Evolutionary conservation across 2,888 invertebrate species (phyloP).

Genomic region (Mimumesa dahlbomi): DNA sequence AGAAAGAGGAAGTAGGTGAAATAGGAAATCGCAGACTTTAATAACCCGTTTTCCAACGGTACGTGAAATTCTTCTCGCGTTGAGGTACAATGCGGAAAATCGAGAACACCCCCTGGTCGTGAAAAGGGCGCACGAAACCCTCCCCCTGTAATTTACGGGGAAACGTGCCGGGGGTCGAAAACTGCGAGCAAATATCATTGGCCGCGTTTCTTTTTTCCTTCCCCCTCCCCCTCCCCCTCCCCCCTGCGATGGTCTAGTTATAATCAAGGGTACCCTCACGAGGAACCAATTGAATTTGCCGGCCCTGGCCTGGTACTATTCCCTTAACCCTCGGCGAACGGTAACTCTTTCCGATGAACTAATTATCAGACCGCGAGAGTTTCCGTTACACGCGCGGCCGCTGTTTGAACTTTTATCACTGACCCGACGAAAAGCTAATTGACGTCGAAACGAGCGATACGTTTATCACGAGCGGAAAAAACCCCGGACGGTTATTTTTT

Average conservation of each 20-base stretch:
- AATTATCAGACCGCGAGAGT: slow-evolving; percentile 56
- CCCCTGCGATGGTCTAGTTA: slow-evolving; percentile 60
- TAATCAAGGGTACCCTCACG: slow-evolving; percentile 57
- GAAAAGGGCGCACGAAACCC: slow-evolving; percentile 58
- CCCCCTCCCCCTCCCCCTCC: no score
- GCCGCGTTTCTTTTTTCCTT: slow-evolving; percentile 51
- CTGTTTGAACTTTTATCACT: slow-evolving; percentile 43
- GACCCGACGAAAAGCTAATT: slow-evolving; percentile 28
- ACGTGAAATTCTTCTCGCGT: slow-evolving; percentile 65
- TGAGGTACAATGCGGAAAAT: slow-evolving; percentile 65
- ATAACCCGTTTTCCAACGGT: slow-evolving; percentile 61
- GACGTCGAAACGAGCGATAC: slow-evolving; percentile 10
- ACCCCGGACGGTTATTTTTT: background rate
- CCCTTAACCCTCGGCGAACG: slow-evolving; percentile 13
- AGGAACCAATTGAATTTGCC: slow-evolving; percentile 62
- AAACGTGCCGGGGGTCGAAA: slow-evolving; percentile 63
- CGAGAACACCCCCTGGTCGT: slow-evolving; percentile 48
- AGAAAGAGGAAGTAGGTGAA: slow-evolving; percentile 3
- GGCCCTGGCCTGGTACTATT: slow-evolving; percentile 39
- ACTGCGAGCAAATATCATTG: slow-evolving; percentile 63
- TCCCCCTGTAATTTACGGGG: slow-evolving; percentile 58
- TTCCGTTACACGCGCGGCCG: slow-evolving; percentile 45
- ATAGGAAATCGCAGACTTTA: slow-evolving; percentile 63
- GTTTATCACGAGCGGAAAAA: background rate
- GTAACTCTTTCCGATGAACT: slow-evolving; percentile 38